Percentiles rank a stretch among this genome's conserved stretches.
Conservation (phyloP, 1,140 invertebrate genomes). For the Thaumetopoea pityocampa region DNA sequence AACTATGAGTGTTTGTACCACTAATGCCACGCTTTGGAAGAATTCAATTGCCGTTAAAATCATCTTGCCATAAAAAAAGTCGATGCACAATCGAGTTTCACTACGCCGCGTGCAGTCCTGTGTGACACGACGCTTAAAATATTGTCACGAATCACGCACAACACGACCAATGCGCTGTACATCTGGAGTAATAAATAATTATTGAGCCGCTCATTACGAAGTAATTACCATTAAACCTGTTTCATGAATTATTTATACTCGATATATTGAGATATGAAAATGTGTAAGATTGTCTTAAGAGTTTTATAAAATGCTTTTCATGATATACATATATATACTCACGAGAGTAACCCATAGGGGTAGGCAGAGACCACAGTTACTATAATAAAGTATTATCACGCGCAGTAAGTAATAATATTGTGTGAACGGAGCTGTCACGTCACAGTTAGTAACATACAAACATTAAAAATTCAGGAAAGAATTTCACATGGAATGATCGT, state of each 20-base stretch:
- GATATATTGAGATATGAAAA: constrained; percentile 11
- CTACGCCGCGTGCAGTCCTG: constrained; percentile 1
- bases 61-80: too few relatives aligned
- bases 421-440: too few relatives aligned
- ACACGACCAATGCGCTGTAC: constrained; percentile 38
- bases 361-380: too few relatives aligned
- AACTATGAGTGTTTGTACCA: too few relatives aligned
- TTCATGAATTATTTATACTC: constrained; percentile 39
- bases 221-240: constrained; percentile 52
- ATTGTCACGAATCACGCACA: constrained; percentile 46
- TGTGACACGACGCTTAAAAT: constrained; percentile 41
- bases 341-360: too few relatives aligned
- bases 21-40: too few relatives aligned
- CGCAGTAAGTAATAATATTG: too few relatives aligned
- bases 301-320: constrained; percentile 1
- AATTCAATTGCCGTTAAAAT: too few relatives aligned
- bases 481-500: too few relatives aligned
- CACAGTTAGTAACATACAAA: too few relatives aligned
- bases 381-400: too few relatives aligned
- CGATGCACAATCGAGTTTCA: constrained; percentile 1
- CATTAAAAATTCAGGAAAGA: too few relatives aligned
- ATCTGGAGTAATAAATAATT: constrained; percentile 54
- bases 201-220: constrained; percentile 44
- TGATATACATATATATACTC: not conserved
- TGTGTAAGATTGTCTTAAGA: not conserved